Evolutionary conservation across 2,888 invertebrate genomes (phyloP).

Genomic region (Drosophila acutilabella): DNA sequence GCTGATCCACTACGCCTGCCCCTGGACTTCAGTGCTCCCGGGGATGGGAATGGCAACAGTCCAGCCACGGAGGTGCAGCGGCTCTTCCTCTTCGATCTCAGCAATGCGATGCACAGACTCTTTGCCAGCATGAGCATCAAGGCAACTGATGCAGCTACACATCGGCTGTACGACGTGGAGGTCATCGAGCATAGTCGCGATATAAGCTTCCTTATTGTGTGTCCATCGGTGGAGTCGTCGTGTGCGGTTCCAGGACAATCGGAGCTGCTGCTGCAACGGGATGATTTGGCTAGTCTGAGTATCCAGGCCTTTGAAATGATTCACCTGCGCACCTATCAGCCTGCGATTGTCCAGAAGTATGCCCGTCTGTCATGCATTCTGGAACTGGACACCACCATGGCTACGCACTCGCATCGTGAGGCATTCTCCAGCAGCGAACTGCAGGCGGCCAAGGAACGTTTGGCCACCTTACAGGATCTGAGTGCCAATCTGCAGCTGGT

Average conservation of each 20-base stretch:
- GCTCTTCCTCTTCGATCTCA: constrained; percentile 91
- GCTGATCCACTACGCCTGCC: constrained; percentile 66
- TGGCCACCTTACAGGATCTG: constrained; percentile 92
- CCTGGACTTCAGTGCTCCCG: constrained; percentile 79
- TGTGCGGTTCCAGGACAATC: constrained; percentile 95
- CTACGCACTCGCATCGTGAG: constrained; percentile 96
- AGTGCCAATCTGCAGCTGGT: constrained; percentile 94
- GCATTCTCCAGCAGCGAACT: constrained; percentile 97
- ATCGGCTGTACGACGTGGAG: constrained; percentile 96
- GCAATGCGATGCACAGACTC: constrained; percentile 90
- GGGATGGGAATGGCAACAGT: constrained; percentile 78
- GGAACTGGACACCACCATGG: constrained; percentile 95
- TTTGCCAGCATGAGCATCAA: constrained; percentile 93
- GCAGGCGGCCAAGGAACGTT: constrained; percentile 93
- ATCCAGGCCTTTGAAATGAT: constrained; percentile 98
- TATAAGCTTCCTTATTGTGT: constrained; percentile 95
- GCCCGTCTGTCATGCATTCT: constrained; percentile 96
- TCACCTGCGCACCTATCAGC: constrained; percentile 97
- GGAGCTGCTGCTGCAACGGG: constrained; percentile 93
- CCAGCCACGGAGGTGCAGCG: constrained; percentile 91
- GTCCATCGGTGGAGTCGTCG: constrained; percentile 96
- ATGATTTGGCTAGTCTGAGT: constrained; percentile 94
- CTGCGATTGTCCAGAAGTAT: constrained; percentile 95
- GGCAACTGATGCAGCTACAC: constrained; percentile 89
- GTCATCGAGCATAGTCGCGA: constrained; percentile 96